Conservation (phyloP, 2,797 vertebrate genomes). For the Notolabrus celidotus region DNA sequence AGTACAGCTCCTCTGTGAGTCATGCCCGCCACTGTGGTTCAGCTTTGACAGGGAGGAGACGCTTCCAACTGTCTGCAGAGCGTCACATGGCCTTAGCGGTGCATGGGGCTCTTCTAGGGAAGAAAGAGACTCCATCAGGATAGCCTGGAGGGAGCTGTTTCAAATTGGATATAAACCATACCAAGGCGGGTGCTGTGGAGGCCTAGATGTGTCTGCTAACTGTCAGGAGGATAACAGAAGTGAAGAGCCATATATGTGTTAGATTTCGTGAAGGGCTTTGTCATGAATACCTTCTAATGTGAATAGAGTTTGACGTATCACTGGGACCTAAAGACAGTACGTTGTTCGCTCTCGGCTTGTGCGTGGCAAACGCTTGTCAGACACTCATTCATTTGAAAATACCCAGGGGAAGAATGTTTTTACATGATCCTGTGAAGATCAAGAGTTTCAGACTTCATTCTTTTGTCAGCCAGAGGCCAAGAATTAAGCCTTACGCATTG, state of each 20-base stretch:
- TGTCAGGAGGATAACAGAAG: conserved; percentile 48
- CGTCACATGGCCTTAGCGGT: conserved; percentile 68
- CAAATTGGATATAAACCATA: conserved; percentile 58
- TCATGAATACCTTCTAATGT: conserved; percentile 28
- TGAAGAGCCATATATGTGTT: conserved; percentile 39
- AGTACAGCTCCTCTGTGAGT: conserved; percentile 80
- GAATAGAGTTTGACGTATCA: conserved; percentile 37
- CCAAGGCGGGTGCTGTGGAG: conserved; percentile 29
- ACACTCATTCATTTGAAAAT: no score
- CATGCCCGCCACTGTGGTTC: conserved; percentile 74
- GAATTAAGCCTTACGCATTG: no score
- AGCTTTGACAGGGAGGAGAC: conserved; percentile 75
- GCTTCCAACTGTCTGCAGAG: conserved; percentile 76
- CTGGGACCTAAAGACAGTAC: conserved; percentile 25
- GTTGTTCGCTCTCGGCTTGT: conserved; percentile 5
- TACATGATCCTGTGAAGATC: no score
- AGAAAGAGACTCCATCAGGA: conserved; percentile 52
- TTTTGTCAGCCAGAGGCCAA: no score
- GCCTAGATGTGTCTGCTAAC: conserved; percentile 52
- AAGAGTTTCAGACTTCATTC: no score
- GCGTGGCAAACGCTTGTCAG: no score
- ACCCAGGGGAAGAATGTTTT: no score
- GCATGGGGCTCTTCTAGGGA: conserved; percentile 56
- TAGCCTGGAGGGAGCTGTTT: conserved; percentile 65
- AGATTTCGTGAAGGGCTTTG: conserved; percentile 42